phyloP scores from a whole-genome alignment of 2,888 invertebrate genomes.

The Nebria brevicollis region DNA sequence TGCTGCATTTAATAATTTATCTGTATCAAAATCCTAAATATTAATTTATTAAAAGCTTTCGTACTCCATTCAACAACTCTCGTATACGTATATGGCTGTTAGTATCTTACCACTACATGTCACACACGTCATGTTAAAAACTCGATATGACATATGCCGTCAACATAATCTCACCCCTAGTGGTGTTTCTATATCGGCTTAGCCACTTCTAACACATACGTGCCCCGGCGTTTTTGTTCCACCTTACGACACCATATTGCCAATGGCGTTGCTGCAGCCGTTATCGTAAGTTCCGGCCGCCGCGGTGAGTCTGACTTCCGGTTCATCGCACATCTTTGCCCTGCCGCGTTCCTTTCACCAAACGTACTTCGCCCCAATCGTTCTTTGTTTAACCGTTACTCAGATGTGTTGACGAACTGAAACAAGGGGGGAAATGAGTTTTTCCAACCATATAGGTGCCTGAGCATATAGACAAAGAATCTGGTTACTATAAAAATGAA shows the following conservation, averaged over 20 bases:
- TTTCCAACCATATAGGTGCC: background rate
- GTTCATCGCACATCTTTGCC: background rate
- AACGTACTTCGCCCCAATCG: background rate
- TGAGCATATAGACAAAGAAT: background rate
- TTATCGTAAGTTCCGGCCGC: background rate
- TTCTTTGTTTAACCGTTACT: background rate
- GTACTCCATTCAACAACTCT: background rate
- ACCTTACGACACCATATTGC: background rate
- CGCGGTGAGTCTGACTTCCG: background rate
- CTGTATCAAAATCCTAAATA: too few relatives aligned
- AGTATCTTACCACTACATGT: background rate
- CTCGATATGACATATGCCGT: background rate
- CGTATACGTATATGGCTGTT: background rate
- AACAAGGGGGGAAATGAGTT: background rate
- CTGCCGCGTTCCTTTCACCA: background rate
- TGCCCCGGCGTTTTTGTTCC: background rate
- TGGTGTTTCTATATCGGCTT: too few relatives aligned
- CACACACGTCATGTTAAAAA: background rate
- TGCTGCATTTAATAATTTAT: background rate
- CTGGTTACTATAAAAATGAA: background rate
- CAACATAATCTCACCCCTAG: background rate
- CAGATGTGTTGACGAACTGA: background rate
- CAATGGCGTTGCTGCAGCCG: background rate
- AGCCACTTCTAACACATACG: background rate
- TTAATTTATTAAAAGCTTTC: too few relatives aligned